Evolutionary conservation across 2,797 vertebrate species (phyloP).

Genomic region (Antennarius maculatus): DNA sequence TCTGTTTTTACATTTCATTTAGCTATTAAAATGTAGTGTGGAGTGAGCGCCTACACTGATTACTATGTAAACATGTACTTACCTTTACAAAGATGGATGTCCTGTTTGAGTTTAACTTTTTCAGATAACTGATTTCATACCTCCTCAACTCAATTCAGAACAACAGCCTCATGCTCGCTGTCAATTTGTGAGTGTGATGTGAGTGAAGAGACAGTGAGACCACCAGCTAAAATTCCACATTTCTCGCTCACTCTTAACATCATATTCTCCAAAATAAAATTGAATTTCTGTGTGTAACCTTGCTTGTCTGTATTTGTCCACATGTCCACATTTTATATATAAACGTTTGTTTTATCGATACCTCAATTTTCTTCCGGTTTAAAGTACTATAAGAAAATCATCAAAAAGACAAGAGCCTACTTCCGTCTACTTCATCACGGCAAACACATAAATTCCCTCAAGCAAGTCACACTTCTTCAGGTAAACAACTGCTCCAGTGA

Average conservation of each 20-base stretch:
- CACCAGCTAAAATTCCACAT: slow-evolving; percentile 4
- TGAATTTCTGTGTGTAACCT: slow-evolving; percentile 14
- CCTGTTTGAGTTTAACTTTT: slow-evolving; percentile 20
- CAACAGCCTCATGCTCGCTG: background rate
- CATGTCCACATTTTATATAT: background rate
- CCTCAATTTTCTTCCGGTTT: background rate
- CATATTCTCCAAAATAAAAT: slow-evolving; percentile 15
- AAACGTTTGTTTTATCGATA: slow-evolving; percentile 23
- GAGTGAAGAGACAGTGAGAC: background rate
- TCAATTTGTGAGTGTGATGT: background rate
- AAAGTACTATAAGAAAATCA: background rate
- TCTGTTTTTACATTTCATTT: slow-evolving; percentile 40
- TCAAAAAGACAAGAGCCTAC: slow-evolving; percentile 7
- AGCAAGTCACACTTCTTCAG: background rate
- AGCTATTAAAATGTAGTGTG: slow-evolving; percentile 16
- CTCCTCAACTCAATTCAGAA: slow-evolving; percentile 1
- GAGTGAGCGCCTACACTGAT: slow-evolving; percentile 7
- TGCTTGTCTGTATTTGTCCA: background rate
- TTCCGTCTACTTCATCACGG: background rate
- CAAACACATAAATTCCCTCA: background rate
- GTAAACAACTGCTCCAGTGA: background rate
- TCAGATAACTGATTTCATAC: slow-evolving; percentile 20
- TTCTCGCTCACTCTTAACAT: too few species aligned
- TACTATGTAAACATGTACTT: slow-evolving; percentile 47
- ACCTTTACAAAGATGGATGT: slow-evolving; percentile 55